Evolutionary conservation across 1,140 invertebrate species (phyloP).

Genomic region (Neodiprion fabricii): DNA sequence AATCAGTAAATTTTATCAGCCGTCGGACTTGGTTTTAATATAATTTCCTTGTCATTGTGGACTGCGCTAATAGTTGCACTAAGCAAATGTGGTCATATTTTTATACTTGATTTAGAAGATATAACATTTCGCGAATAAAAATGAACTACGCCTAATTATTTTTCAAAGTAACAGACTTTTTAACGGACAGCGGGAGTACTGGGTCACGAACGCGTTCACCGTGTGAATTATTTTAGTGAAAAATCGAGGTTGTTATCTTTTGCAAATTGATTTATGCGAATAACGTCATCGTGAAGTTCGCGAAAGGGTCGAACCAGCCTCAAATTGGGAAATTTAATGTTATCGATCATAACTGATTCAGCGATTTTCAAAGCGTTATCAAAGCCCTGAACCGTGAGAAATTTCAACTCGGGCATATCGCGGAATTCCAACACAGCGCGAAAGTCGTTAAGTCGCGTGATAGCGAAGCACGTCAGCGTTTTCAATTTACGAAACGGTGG

Average conservation of each 20-base stretch:
- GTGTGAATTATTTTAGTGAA: too few relatives aligned
- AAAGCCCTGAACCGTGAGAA: not conserved
- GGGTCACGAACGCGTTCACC: too few relatives aligned
- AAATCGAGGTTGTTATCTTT: constrained; percentile 1
- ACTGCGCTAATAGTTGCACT: too few relatives aligned
- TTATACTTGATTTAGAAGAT: too few relatives aligned
- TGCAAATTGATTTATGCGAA: not conserved
- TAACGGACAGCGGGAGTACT: too few relatives aligned
- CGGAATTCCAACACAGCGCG: not conserved
- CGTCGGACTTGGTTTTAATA: too few relatives aligned
- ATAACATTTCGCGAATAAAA: too few relatives aligned
- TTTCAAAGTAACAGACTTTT: too few relatives aligned
- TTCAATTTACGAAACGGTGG: not conserved
- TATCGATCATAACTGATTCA: not conserved
- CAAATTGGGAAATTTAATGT: not conserved
- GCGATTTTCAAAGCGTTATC: not conserved
- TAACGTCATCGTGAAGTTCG: not conserved
- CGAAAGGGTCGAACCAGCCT: not conserved
- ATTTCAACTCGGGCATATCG: not conserved
- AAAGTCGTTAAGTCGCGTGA: not conserved
- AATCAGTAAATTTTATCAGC: too few relatives aligned
- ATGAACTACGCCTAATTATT: too few relatives aligned
- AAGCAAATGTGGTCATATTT: too few relatives aligned
- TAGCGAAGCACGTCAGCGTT: not conserved
- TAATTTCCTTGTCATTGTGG: too few relatives aligned